A percentile compares a stretch with the other conserved stretches of the same genome.
Conservation (phyloP, 2,888 invertebrate species). For the Pedicia rivosa region DNA sequence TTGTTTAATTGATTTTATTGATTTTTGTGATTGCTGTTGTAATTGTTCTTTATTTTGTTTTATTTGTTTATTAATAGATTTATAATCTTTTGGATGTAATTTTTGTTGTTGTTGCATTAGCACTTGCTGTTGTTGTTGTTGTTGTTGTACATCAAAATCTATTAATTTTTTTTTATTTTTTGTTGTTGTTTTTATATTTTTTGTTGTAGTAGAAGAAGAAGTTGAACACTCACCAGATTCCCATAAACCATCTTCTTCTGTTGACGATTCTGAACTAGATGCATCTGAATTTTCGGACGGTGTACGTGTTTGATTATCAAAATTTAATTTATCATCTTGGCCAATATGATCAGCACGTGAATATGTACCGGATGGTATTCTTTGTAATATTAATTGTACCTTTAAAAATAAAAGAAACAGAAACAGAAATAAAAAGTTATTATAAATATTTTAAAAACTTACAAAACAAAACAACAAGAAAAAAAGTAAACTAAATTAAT, state of each 20-base stretch:
- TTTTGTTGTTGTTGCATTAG: conserved; percentile 1
- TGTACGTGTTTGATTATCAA: conserved; percentile 9
- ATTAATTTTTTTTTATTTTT: not conserved
- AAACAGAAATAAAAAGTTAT: not conserved
- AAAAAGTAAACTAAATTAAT: too few species aligned
- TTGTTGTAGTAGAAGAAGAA: not conserved
- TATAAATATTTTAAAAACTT: not conserved
- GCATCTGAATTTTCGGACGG: conserved; percentile 12
- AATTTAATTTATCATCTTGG: conserved; percentile 13
- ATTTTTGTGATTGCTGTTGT: not conserved
- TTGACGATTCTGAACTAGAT: conserved; percentile 18
- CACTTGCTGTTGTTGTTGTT: conserved; percentile 2
- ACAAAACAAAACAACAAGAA: conserved; percentile 12
- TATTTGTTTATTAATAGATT: not conserved
- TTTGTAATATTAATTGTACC: conserved; percentile 18
- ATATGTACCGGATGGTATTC: conserved; percentile 11
- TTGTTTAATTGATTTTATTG: too few species aligned
- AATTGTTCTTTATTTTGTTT: conserved; percentile 1
- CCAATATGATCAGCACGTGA: conserved; percentile 12
- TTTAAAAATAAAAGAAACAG: conserved; percentile 12
- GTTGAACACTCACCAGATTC: conserved; percentile 29
- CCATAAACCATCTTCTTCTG: conserved; percentile 28
- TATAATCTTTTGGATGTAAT: conserved; percentile 4
- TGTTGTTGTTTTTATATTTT: not conserved
- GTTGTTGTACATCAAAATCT: too few species aligned